Evolutionary conservation across 2,797 vertebrate species (phyloP).

Genomic region (Micromesistius poutassou): DNA sequence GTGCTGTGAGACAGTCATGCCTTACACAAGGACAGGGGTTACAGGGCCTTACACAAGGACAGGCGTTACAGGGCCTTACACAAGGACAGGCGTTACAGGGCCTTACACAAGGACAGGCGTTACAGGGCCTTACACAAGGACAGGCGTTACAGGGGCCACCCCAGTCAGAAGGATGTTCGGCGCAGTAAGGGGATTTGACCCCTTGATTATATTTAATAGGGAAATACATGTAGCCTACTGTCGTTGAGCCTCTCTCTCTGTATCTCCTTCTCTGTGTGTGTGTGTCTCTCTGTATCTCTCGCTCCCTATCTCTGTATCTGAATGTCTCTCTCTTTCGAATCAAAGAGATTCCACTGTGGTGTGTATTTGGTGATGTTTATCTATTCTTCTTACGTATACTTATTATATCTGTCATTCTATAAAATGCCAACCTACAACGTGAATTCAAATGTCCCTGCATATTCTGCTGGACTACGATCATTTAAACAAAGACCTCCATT

Average conservation of each 20-base stretch:
- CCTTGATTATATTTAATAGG: not conserved
- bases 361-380: not conserved
- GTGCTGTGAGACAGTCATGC: slow-evolving; percentile 11
- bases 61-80: no score
- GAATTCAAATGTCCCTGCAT: not conserved
- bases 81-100: no score
- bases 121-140: not conserved
- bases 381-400: not conserved
- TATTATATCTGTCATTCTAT: not conserved
- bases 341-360: not conserved
- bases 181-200: not conserved
- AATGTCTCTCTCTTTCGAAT: not conserved
- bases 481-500: not conserved
- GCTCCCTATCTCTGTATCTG: no score
- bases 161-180: not conserved
- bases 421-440: not conserved
- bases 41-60: not conserved
- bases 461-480: not conserved
- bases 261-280: not conserved
- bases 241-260: not conserved
- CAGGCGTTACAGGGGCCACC: no score
- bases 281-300: not conserved
- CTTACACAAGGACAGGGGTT: not conserved
- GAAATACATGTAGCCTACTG: not conserved
- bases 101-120: not conserved